Conservation (phyloP, 2,797 vertebrate genomes). For the Lagocephalus sceleratus region DNA sequence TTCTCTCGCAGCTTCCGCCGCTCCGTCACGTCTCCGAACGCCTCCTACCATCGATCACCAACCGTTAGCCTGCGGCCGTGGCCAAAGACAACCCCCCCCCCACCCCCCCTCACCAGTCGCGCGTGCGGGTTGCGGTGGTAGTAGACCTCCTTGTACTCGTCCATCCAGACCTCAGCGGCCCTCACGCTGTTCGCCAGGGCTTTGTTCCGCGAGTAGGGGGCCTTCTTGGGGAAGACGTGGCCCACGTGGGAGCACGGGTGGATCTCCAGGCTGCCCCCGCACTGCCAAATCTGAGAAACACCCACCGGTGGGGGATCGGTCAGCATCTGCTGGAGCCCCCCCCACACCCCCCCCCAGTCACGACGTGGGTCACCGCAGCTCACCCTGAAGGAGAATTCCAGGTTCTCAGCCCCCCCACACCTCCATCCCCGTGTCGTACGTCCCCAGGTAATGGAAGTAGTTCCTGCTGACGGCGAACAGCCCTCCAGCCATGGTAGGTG, state of each 20-base stretch:
- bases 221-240: slow-evolving; percentile 96
- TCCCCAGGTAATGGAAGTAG: slow-evolving; percentile 95
- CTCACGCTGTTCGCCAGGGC: slow-evolving; percentile 95
- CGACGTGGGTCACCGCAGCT: slow-evolving; percentile 50
- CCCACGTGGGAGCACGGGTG: slow-evolving; percentile 97
- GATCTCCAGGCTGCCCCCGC: slow-evolving; percentile 90
- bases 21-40: slow-evolving; percentile 90
- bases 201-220: slow-evolving; percentile 90
- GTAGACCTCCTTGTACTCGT: slow-evolving; percentile 89
- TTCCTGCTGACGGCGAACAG: slow-evolving; percentile 91
- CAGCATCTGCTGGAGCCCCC: not conserved
- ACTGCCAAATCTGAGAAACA: slow-evolving; percentile 89
- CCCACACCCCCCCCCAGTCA: no score
- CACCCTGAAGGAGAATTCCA: slow-evolving; percentile 98
- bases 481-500: slow-evolving; percentile 98
- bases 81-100: no score
- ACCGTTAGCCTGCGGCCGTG: no score
- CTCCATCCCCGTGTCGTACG: slow-evolving; percentile 99
- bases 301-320: not conserved
- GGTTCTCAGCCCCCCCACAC: slow-evolving; percentile 99
- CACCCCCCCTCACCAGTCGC: slow-evolving; percentile 79
- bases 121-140: slow-evolving; percentile 94
- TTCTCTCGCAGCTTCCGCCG: slow-evolving; percentile 80
- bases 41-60: slow-evolving; percentile 88
- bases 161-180: slow-evolving; percentile 98